Evolutionary conservation across 2,797 vertebrate species (phyloP), one percentile per base, ranked within the genome.

Genomic region (Ibycter americanus): DNA sequence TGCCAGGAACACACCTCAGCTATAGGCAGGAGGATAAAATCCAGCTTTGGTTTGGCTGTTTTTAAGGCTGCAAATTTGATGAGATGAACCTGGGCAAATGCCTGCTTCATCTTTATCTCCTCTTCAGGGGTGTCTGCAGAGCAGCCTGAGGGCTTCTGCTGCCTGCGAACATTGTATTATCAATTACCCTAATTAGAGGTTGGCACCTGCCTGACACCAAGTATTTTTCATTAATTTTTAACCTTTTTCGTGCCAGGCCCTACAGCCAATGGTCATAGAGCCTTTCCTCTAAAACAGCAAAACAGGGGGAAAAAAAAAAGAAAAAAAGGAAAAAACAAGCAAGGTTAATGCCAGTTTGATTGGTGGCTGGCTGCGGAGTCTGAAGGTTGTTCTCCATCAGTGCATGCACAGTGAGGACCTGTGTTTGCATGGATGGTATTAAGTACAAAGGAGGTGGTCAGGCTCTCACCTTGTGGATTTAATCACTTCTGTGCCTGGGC

Each of bases 301-400:
- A 90, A 51, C 6, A 11, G n/a, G 4, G 15, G 4, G 13, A 25
- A 34, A 38, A 32, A 29, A 25, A 26, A 22, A 4, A 31, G 32
- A 52, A 62, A 36, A 17, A 27, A 23, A 9, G 22, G 38, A n/a
- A 71, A 74, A 81, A 93, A 17, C 66, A 51, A 83, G 84, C 83
- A 93, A 96, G 93, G 93, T 90, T 52, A 81, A 82, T 90, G 95
- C 74, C 90, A 93, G 74, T 80, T 96, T 97, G 94, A 93, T 95
- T 87, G 88, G 94, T 96, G 88, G 83, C 86, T 80, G 90, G 62
- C 83, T 84, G 71, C 54, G 38, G 81, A 61, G 40, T 74, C 78
- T 67, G 95, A 95, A 97, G 94, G 96, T 73, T 96, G 92, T 4
- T 87, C 90, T 89, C 87, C 88, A 79, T 73, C 96, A 51, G 54